Conservation (phyloP, 2,113 vertebrate species). For the Vulpes lagopus region DNA sequence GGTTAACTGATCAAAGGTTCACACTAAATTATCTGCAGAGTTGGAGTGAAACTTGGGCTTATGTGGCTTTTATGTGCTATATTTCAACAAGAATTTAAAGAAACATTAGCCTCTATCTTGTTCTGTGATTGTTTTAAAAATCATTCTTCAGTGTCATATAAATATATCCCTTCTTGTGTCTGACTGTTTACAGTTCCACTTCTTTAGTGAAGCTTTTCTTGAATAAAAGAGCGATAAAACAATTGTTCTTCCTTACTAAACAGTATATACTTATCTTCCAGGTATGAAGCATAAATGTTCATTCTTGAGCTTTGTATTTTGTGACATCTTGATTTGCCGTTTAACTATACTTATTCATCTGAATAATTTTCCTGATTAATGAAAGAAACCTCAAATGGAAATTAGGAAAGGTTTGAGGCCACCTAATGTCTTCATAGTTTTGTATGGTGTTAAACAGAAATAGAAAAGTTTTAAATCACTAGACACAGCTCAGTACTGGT, state of each 20-base stretch:
- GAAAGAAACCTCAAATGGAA: not conserved
- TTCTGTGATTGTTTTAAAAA: constrained; percentile 39
- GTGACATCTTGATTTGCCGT: not conserved
- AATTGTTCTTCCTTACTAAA: not conserved
- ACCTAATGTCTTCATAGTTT: not conserved
- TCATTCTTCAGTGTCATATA: not conserved
- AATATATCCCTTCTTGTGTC: not conserved
- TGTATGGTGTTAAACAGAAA: not conserved
- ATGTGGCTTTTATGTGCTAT: not conserved
- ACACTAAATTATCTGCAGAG: not conserved
- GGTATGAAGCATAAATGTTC: not conserved
- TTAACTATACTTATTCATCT: constrained; percentile 31
- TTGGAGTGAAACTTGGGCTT: not conserved
- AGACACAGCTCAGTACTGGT: not conserved
- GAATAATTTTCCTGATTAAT: not conserved
- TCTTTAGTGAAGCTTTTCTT: not conserved
- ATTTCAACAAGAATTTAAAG: not conserved
- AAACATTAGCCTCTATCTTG: not conserved
- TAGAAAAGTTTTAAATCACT: not conserved
- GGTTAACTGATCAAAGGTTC: not conserved
- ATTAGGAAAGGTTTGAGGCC: not conserved
- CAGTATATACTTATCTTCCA: not conserved
- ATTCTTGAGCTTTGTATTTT: not conserved
- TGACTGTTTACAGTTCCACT: not conserved
- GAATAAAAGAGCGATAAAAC: not conserved